These are phyloP conservation scores for Eidolon dupreanum DNA, from an alignment of 2,797 vertebrate genomes.

Conservation along the genomic window DNA sequence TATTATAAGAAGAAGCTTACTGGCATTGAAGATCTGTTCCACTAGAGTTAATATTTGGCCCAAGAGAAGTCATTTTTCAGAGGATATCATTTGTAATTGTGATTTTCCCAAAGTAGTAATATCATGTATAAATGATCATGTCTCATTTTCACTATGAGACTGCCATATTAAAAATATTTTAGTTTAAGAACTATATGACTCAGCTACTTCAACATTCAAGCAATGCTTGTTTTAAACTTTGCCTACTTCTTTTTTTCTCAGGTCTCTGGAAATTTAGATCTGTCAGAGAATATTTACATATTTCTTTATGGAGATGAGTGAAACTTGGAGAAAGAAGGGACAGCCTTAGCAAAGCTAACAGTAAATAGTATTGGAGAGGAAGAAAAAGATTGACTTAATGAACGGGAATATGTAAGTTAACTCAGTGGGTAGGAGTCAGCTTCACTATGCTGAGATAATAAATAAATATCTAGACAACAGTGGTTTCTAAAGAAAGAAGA, in stretches of 20 bases:
- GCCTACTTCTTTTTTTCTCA: background rate
- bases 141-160: slow-evolving; percentile 49
- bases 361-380: background rate
- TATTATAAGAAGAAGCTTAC: background rate
- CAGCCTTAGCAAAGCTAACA: background rate
- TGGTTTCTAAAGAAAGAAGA: background rate
- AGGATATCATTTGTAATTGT: slow-evolving; percentile 62
- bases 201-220: background rate
- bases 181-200: background rate
- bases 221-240: background rate
- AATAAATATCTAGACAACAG: background rate
- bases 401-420: background rate
- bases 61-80: slow-evolving; percentile 71
- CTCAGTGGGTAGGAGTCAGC: too few species aligned
- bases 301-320: background rate
- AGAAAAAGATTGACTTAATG: background rate
- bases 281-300: background rate
- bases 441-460: background rate
- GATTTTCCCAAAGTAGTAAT: slow-evolving; percentile 22
- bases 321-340: background rate
- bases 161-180: slow-evolving; percentile 52
- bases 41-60: slow-evolving; percentile 52
- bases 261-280: background rate
- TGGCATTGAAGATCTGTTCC: slow-evolving; percentile 56
- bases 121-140: slow-evolving; percentile 49